Evolutionary conservation across 2,797 vertebrate genomes (phyloP).

Genomic region (Myripristis murdjan): DNA sequence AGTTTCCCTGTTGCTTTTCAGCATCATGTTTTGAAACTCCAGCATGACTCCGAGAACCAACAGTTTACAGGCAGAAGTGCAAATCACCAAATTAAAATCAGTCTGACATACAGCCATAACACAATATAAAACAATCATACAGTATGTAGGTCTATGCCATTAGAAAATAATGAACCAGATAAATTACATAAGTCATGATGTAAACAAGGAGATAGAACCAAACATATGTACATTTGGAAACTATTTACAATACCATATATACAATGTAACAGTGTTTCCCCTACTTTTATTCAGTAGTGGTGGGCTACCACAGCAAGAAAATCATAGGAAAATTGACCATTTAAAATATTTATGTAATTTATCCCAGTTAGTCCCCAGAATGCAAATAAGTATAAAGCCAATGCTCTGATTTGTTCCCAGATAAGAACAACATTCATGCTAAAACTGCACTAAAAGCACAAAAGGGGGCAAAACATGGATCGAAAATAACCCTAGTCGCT

Average conservation of each 20-base stretch:
- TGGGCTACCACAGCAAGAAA: conserved; percentile 24
- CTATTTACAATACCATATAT: conserved; percentile 80
- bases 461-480: conserved; percentile 27
- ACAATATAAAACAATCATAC: conserved; percentile 40
- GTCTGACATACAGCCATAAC: conserved; percentile 51
- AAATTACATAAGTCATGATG: conserved; percentile 66
- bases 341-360: background rate
- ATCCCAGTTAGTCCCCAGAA: conserved; percentile 25
- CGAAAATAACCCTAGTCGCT: conserved; percentile 40
- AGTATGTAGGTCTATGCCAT: conserved; percentile 35
- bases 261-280: conserved; percentile 59
- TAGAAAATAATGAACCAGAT: conserved; percentile 58
- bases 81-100: conserved; percentile 48
- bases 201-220: conserved; percentile 60
- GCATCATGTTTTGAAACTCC: conserved; percentile 46
- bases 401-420: conserved; percentile 7
- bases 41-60: conserved; percentile 12
- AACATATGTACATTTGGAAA: conserved; percentile 75
- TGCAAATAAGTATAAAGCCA: conserved; percentile 19
- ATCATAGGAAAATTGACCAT: conserved; percentile 4
- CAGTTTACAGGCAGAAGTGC: conserved; percentile 27
- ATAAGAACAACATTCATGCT: conserved; percentile 23
- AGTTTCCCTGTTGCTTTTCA: conserved; percentile 57
- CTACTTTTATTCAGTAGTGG: conserved; percentile 39
- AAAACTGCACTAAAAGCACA: conserved; percentile 45